phyloP scores from a whole-genome alignment of 35 echinoderm and acorn worm genomes.

The Apostichopus parvimensis region DNA sequence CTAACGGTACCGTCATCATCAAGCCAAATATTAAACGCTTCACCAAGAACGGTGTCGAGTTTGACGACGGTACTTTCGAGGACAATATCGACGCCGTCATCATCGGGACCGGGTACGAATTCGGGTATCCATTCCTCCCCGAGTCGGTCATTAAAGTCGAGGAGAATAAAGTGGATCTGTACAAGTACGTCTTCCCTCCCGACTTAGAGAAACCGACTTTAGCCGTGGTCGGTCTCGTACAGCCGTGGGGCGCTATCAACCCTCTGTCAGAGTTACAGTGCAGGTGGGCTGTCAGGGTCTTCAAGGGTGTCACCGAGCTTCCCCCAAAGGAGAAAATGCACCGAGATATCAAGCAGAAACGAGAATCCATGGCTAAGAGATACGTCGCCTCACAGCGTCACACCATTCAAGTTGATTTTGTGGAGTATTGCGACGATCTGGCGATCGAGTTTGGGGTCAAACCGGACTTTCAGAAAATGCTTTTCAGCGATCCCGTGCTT shows the following conservation, averaged over 20 bases:
- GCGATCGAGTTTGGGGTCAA: conserved; percentile 75
- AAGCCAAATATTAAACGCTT: conserved; percentile 52
- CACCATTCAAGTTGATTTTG: conserved; percentile 86
- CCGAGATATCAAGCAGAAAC: conserved; percentile 51
- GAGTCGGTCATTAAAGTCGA: conserved; percentile 50
- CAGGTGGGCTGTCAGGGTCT: conserved; percentile 76
- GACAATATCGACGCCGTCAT: conserved; percentile 72
- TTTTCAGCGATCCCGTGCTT: conserved; percentile 65
- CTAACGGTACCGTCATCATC: conserved; percentile 53
- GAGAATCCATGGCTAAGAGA: conserved; percentile 60
- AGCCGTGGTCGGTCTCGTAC: conserved; percentile 47
- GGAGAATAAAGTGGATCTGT: conserved; percentile 55
- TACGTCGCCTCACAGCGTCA: conserved; percentile 83
- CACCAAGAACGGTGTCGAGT: conserved; percentile 51
- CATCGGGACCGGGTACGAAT: conserved; percentile 64
- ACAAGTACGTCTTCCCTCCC: conserved; percentile 76
- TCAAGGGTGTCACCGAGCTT: conserved; percentile 55
- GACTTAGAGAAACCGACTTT: conserved; percentile 55
- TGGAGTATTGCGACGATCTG: conserved; percentile 80
- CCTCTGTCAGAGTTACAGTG: conserved; percentile 72
- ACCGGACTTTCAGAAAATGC: conserved; percentile 73
- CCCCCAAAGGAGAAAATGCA: conserved; percentile 57
- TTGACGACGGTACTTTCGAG: conserved; percentile 72
- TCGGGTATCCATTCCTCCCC: conserved; percentile 68
- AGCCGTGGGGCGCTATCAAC: conserved; percentile 61